phyloP scores from a whole-genome alignment of 2,888 invertebrate species.

The Rhagonycha lutea region DNA sequence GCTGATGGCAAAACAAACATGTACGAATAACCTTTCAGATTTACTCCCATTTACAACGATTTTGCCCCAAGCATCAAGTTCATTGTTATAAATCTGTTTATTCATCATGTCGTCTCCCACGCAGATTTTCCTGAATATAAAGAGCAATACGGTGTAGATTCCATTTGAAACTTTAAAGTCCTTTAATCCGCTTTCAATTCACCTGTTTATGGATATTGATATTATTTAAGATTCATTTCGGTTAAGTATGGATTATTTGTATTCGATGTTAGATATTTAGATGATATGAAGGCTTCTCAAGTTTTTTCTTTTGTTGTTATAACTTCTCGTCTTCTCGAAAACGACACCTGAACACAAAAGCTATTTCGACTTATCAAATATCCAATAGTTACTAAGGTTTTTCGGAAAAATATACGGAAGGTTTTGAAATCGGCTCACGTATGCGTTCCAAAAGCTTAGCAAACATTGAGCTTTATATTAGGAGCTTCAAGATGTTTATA shows the following conservation, averaged over 20 bases:
- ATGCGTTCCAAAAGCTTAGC: neutral
- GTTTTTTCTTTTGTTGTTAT: neutral
- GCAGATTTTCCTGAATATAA: constrained; percentile 44
- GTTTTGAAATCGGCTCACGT: too few relatives aligned
- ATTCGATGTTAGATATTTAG: neutral
- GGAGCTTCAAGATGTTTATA: constrained; percentile 9
- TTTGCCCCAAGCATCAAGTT: constrained; percentile 17
- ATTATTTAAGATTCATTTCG: neutral
- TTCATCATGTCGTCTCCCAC: constrained; percentile 51
- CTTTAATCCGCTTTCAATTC: constrained; percentile 34
- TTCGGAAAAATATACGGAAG: too few relatives aligned
- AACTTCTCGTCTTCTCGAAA: neutral
- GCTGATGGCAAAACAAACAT: constrained; percentile 37
- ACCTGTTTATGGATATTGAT: constrained; percentile 28
- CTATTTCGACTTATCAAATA: too few relatives aligned
- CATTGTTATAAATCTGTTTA: constrained; percentile 48
- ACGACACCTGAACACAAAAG: neutral
- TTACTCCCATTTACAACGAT: constrained; percentile 25
- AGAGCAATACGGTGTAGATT: constrained; percentile 34
- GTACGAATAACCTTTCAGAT: constrained; percentile 19
- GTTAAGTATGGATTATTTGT: neutral
- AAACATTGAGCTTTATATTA: neutral
- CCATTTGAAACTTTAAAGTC: constrained; percentile 18
- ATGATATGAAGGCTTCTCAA: neutral
- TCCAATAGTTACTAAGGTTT: too few relatives aligned